These are phyloP conservation scores for Trichopoda pennipes DNA, from an alignment of 2,888 invertebrate genomes.

Conservation along the genomic window DNA sequence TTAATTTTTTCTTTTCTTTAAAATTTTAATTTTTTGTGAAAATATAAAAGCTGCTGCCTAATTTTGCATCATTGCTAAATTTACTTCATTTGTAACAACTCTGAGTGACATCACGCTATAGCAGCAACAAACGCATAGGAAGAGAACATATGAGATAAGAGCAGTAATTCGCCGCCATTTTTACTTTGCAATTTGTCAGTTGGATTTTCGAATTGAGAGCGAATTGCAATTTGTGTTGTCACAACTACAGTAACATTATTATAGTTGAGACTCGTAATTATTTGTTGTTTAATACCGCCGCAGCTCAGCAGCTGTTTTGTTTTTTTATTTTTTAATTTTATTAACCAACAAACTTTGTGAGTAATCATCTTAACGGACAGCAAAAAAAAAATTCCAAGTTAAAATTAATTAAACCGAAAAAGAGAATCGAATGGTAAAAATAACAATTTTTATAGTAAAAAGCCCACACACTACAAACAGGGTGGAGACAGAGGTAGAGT, in stretches of 20 bases:
- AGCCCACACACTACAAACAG: constrained; percentile 30
- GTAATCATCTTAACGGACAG: constrained; percentile 69
- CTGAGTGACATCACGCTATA: constrained; percentile 53
- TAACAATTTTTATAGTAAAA: constrained; percentile 28
- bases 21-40: not conserved
- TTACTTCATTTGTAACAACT: constrained; percentile 45
- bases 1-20: not conserved
- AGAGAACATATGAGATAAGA: constrained; percentile 42
- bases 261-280: constrained; percentile 58
- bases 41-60: constrained; percentile 14
- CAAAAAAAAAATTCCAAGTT: constrained; percentile 63
- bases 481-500: constrained; percentile 33
- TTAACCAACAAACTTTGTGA: constrained; percentile 66
- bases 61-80: constrained; percentile 53
- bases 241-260: constrained; percentile 61
- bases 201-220: constrained; percentile 70
- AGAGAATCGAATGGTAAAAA: constrained; percentile 21
- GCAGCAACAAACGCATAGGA: constrained; percentile 28
- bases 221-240: constrained; percentile 58
- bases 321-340: constrained; percentile 56
- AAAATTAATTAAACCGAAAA: constrained; percentile 46
- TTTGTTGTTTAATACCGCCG: constrained; percentile 61
- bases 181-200: constrained; percentile 68
- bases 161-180: constrained; percentile 61
- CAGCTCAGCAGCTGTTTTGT: constrained; percentile 68